Evolutionary conservation across 2,113 vertebrate species (phyloP).

Genomic region (Butorides virescens): DNA sequence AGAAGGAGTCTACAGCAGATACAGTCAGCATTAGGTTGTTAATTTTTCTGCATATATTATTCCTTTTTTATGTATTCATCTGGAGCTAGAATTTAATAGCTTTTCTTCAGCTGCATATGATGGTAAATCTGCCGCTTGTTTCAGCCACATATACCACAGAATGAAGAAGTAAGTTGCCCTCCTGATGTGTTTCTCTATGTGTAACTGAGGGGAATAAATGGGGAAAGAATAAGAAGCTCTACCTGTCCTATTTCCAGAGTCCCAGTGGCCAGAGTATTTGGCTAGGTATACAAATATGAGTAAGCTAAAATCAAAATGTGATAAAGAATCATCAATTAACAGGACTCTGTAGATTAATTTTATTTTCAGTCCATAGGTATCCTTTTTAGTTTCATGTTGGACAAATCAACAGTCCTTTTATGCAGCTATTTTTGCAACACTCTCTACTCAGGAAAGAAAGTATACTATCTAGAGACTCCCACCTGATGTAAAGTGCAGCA

Average conservation of each 20-base stretch:
- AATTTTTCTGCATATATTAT: background rate
- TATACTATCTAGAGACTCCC: background rate
- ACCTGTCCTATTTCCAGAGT: background rate
- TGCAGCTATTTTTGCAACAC: background rate
- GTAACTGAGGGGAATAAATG: background rate
- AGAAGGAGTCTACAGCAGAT: background rate
- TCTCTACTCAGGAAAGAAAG: background rate
- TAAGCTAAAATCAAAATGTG: background rate
- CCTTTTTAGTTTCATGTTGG: background rate
- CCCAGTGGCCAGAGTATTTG: background rate
- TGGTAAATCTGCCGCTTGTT: background rate
- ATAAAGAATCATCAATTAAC: background rate
- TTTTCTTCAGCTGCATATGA: background rate
- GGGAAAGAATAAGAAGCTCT: background rate
- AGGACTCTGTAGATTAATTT: background rate
- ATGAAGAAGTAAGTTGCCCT: background rate
- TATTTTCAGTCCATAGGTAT: background rate
- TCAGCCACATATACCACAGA: background rate
- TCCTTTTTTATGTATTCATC: background rate
- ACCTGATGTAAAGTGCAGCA: background rate
- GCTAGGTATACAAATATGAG: background rate
- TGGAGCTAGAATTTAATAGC: background rate
- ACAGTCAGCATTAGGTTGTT: fast-evolving
- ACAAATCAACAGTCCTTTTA: background rate
- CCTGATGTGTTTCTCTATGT: background rate